A percentile compares a stretch with the other conserved stretches of the same genome.
Evolutionary conservation across 2,888 invertebrate genomes (phyloP).

Genomic region (Cephus sareptanus): DNA sequence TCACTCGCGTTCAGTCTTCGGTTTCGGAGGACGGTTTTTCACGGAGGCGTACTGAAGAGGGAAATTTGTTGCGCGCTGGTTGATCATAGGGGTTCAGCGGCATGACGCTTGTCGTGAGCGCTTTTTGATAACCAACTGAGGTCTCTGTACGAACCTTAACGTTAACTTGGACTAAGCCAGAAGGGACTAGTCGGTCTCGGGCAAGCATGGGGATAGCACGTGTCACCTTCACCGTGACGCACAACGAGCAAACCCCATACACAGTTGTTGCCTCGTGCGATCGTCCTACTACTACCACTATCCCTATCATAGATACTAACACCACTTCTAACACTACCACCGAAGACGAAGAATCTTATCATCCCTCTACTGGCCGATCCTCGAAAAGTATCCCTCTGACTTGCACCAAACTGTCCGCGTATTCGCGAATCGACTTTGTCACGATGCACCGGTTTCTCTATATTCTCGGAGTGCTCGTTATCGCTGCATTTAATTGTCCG

Average conservation of each 20-base stretch:
- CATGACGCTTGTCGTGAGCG: slow-evolving; percentile 12
- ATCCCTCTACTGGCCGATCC: not conserved
- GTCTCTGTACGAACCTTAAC: slow-evolving; percentile 11
- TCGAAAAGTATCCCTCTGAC: not conserved
- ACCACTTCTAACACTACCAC: not conserved
- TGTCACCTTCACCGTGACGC: slow-evolving; percentile 22
- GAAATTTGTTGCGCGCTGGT: slow-evolving; percentile 4
- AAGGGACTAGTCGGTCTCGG: slow-evolving; percentile 46
- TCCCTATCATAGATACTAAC: not conserved
- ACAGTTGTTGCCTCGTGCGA: slow-evolving; percentile 1
- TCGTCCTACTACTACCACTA: not conserved
- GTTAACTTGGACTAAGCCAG: slow-evolving; percentile 18
- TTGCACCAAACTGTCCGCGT: not conserved
- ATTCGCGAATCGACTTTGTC: not conserved
- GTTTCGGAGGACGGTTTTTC: not conserved
- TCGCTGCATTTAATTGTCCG: slow-evolving; percentile 23
- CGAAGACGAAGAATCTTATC: not conserved
- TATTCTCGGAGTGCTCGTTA: slow-evolving; percentile 22
- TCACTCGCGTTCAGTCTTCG: slow-evolving; percentile 25
- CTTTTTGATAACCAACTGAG: slow-evolving; percentile 16
- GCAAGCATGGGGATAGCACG: slow-evolving; percentile 53
- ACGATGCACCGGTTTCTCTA: slow-evolving; percentile 11
- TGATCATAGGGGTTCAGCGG: slow-evolving; percentile 6
- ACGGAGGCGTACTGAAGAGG: not conserved
- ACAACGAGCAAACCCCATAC: slow-evolving; percentile 1